Evolutionary conservation across 2,113 vertebrate genomes (phyloP), one percentile per base, ranked within the genome.

Genomic region (Cyanoramphus novaezelandiae): DNA sequence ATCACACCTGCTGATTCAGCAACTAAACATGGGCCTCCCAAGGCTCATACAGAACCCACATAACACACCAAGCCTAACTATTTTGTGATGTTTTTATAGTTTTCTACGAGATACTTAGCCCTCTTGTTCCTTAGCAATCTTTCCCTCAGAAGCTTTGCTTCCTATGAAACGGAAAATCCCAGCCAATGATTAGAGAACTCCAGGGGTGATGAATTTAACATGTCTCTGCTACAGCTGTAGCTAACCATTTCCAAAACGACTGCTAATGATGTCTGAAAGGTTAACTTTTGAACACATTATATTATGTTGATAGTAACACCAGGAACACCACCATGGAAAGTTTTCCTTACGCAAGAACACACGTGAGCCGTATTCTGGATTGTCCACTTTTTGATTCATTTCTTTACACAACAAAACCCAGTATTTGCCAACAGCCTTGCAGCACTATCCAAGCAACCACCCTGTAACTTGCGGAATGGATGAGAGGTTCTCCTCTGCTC

Each of bases 121-220:
- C 13, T 11, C 10, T 35, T 49, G 41, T 14, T 88, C 28, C 33
- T 75, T 52, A 75, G 62, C 25, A 31, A 18, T 28, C 10, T 59
- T 81, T 60, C 55, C 12, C 57, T 91, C 72, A 86, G 37, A 86
- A 75, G 35, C 14, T 52, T 84, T 79, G 29, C 24, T 91, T 79
- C 46, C n/a, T 44, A 7, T 29, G 63, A 95, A 91, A 84, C 4
- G 10, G 33, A 86, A 76, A 93, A 80, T 39, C 62, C 20, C 27
- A 74, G 37, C 8, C 43, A 31, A 10, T 11, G 49, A 55, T 37
- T 16, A 69, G 23, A 75, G 23, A 93, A 21, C 10, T 28, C 50
- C 21, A 60, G 49, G 50, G 68, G 43, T 78, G 76, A 88, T 39
- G 16, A 91, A 94, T 96, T 71, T 43, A 85, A 70, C 53, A 65